These are phyloP conservation scores for Panthera leo DNA, from an alignment of 2,113 vertebrate genomes.

Conservation along the genomic window DNA sequence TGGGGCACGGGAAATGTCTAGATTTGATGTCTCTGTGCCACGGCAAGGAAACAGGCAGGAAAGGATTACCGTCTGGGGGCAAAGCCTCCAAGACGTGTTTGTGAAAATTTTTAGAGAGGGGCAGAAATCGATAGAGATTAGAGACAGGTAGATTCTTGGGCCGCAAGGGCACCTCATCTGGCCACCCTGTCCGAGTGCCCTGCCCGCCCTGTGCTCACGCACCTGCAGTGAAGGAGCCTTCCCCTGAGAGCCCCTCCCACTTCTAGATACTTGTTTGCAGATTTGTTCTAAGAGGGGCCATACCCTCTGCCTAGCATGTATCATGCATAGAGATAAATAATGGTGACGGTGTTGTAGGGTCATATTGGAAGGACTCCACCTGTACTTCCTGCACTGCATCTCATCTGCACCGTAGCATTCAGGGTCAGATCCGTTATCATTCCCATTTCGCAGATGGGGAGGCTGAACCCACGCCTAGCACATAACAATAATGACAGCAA, in stretches of 20 bases:
- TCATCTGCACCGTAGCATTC: background rate
- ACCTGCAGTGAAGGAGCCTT: rapidly evolving
- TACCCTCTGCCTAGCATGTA: background rate
- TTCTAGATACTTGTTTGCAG: background rate
- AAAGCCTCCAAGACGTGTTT: background rate
- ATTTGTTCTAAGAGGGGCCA: background rate
- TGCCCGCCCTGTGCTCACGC: background rate
- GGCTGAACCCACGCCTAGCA: background rate
- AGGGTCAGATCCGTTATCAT: background rate
- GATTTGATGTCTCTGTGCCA: conserved; percentile 62
- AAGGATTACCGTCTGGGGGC: background rate
- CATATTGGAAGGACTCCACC: rapidly evolving
- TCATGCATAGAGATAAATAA: background rate
- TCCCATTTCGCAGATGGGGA: background rate
- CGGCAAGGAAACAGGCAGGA: conserved; percentile 58
- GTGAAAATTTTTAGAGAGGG: background rate
- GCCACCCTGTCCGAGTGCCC: rapidly evolving
- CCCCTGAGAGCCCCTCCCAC: background rate
- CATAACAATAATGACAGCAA: background rate
- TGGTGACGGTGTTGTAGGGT: background rate
- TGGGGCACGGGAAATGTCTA: conserved; percentile 53
- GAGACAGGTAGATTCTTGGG: background rate
- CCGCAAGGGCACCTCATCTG: background rate
- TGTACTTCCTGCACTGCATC: background rate
- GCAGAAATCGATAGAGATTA: background rate